These are phyloP conservation scores for Oophaga pumilio DNA, from an alignment of 2,113 vertebrate species.

Conservation along the genomic window DNA sequence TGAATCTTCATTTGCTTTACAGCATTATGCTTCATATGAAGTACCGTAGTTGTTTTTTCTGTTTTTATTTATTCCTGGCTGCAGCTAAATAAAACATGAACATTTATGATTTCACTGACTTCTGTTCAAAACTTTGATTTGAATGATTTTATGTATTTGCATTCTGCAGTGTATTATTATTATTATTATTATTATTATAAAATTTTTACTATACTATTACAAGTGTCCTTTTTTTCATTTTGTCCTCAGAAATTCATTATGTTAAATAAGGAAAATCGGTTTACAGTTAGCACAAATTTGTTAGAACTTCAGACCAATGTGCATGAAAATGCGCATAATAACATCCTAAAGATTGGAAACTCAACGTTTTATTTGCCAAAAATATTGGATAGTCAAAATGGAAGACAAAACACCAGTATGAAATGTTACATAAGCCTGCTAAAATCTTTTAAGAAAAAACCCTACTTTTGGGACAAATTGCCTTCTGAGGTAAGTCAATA, in stretches of 20 bases:
- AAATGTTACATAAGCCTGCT: constrained; percentile 70
- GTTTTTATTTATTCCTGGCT: neutral
- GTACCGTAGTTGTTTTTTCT: too few relatives aligned
- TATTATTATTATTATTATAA: neutral
- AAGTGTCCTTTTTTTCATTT: neutral
- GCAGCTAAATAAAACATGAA: too few relatives aligned
- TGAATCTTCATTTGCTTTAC: too few relatives aligned
- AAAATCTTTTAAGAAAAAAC: constrained; percentile 65
- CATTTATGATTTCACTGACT: neutral
- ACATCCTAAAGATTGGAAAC: constrained; percentile 61
- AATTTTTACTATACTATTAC: neutral
- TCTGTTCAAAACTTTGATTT: neutral
- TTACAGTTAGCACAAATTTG: constrained; percentile 60
- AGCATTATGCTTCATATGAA: too few relatives aligned
- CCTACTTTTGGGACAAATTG: constrained; percentile 58
- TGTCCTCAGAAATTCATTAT: constrained; percentile 69
- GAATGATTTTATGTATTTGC: neutral
- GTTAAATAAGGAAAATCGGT: constrained; percentile 50
- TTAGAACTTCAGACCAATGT: constrained; percentile 61
- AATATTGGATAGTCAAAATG: constrained; percentile 55
- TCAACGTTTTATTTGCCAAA: constrained; percentile 67
- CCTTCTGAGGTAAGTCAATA: constrained; percentile 65
- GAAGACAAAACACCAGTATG: neutral
- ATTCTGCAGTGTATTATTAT: neutral
- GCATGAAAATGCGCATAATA: constrained; percentile 28